Evolutionary conservation across 2,888 invertebrate genomes (phyloP), one percentile per base, ranked within the genome.

Genomic region (Ceriagrion tenellum): DNA sequence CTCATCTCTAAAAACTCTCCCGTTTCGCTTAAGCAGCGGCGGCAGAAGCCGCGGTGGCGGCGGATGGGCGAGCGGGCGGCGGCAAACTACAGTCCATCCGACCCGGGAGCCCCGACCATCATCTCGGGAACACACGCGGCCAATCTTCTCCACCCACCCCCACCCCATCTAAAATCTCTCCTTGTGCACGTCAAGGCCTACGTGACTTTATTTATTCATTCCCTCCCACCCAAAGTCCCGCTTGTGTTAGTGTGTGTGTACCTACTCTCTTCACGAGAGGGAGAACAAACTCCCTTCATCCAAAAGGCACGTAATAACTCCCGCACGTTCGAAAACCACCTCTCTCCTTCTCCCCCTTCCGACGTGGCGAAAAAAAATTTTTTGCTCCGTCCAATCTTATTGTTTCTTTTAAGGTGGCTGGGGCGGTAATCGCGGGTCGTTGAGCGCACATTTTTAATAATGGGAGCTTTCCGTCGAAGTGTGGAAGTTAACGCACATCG

Each of bases 201-300:
- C 81, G 81, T 81, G 81, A 81, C 81, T 81, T 81, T 35, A 81
- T 81, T 81, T 81, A 81, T 81, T 81, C 81, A 81, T 81, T 81
- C 81, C 74, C 12, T 81, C 12, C 74, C 3, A n/a, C 26, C 59
- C 59, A 8, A 26, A 69, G 69, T n/a, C 47, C 47, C 2, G 47
- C 47, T 2, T 47, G 47, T 47, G 8, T 47, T 47, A 47, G 59
- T 59, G 59, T 59, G 59, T 8, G 59, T 8, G 47, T 47, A 47
- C 8, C 4, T 47, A 47, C 47, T 47, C 47, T 47, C 59, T 59
- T 59, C 59, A 59, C 59, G 18, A 16, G 13, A 20, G 59, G 13
- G 59, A 20, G 59, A 59, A 16, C 47, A 4, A 47, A n/a, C 69
- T 20, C 69, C n/a, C 69, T n/a, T 26, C 69, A 4, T 4, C 59